Base-by-base conservation (phyloP, 1,140 invertebrate genomes). In the Trichonephila inaurata region DNA sequence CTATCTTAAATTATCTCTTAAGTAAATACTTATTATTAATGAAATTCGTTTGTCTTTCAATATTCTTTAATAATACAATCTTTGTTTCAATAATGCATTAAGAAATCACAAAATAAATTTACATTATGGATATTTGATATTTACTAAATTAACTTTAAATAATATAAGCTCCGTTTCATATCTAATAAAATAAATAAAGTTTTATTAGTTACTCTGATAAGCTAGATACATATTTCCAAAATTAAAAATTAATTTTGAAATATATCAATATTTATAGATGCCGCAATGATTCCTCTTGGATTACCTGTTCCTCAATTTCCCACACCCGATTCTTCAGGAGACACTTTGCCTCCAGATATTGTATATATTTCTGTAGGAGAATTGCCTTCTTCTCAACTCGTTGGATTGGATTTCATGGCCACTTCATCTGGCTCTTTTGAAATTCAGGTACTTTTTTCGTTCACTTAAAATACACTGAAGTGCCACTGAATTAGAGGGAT, bases 401-500 rank as follows among this genome's bases (percentile, higher is more conserved):
- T 91, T 28, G 89, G 51, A 33, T 82, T 62, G 40, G 89, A 91
- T 19, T 82, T 33, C 16, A 62, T 81, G 4, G 89, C 89, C 0
- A 91, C 7, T 28, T 16, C 18, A 18, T 10, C 69, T 0, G 89
- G 72, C 2, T 28, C 72, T 33, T 91, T 91, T 51, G 58, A 82
- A 33, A 19, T 91, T 60, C 89, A 91, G 89, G 89, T 91, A 88
- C 2, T 33, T 44, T 64, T 21, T n/a, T n/a, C n/a, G n/a, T n/a
- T n/a, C n/a, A n/a, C n/a, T n/a, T n/a, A n/a, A n/a, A n/a, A n/a
- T n/a, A n/a, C n/a, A n/a, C n/a, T n/a, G n/a, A n/a, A n/a, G n/a
- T n/a, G n/a, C n/a, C n/a, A n/a, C n/a, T n/a, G n/a, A n/a, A n/a
- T n/a, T n/a, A n/a, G n/a, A n/a, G n/a, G n/a, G n/a, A n/a, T n/a